Evolutionary conservation across 2,888 invertebrate genomes (phyloP).

Genomic region (Anagyrus pseudococci): DNA sequence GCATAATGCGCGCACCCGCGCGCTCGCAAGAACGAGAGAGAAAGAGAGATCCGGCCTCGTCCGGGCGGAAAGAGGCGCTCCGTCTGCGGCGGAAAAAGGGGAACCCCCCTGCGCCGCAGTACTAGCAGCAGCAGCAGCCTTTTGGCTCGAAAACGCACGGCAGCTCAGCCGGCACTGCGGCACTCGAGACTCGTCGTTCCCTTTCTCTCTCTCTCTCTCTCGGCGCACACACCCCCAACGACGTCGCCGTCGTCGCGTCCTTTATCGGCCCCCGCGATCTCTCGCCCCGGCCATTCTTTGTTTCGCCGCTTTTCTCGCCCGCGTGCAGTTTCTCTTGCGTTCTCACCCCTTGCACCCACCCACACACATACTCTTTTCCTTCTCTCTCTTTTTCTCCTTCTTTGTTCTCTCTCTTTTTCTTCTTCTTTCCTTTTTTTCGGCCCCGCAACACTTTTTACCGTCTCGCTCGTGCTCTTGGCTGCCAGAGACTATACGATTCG

Average conservation of each 20-base stretch:
- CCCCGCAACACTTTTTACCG: constrained; percentile 4
- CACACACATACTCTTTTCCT: neutral
- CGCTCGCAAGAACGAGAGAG: no score
- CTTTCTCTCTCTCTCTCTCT: neutral
- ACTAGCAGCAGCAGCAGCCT: no score
- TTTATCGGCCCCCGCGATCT: constrained; percentile 34
- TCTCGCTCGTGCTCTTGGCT: no score
- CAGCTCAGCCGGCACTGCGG: constrained; percentile 27
- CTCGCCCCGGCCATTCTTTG: constrained; percentile 27
- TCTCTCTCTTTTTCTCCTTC: constrained; percentile 4
- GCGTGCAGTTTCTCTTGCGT: no score
- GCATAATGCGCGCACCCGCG: constrained; percentile 11
- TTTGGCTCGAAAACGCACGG: constrained; percentile 19
- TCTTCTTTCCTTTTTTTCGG: neutral
- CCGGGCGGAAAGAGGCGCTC: neutral
- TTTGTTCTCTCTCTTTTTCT: neutral
- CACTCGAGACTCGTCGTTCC: constrained; percentile 25
- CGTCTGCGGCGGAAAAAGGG: constrained; percentile 25
- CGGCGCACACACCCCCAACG: no score
- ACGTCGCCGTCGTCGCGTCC: constrained; percentile 18
- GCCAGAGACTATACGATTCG: no score
- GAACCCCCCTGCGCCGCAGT: neutral
- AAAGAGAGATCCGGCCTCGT: neutral
- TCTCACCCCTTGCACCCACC: neutral
- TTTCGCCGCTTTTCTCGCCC: constrained; percentile 39